These are phyloP conservation scores for Cydia fagiglandana DNA, from an alignment of 1,140 invertebrate genomes.

Conservation along the genomic window DNA sequence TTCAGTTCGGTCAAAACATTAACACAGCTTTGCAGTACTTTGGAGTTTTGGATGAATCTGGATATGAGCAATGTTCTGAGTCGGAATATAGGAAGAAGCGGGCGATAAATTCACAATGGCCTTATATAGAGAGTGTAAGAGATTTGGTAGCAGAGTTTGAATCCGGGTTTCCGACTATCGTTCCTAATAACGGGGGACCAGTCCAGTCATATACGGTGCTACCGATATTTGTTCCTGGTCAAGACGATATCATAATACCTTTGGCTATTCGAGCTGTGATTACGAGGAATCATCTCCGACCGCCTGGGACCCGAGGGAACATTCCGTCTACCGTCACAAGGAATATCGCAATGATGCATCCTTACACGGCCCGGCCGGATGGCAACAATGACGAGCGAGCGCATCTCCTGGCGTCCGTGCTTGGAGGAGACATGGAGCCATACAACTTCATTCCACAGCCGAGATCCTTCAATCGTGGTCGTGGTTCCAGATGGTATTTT, in stretches of 20 bases:
- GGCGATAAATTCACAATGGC: slow-evolving; percentile 20
- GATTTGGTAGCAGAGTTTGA: slow-evolving; percentile 25
- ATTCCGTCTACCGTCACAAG: background rate
- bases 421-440: slow-evolving; percentile 15
- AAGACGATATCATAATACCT: slow-evolving; percentile 13
- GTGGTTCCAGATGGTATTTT: slow-evolving; percentile 22
- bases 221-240: background rate
- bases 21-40: slow-evolving; percentile 2
- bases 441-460: slow-evolving; percentile 23
- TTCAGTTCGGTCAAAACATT: slow-evolving; percentile 13
- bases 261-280: slow-evolving; percentile 23
- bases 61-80: slow-evolving; percentile 13
- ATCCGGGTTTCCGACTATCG: slow-evolving; percentile 12
- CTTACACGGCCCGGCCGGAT: background rate
- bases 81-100: slow-evolving; percentile 7
- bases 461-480: slow-evolving; percentile 5
- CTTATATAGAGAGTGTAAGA: slow-evolving; percentile 8
- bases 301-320: slow-evolving; percentile 14
- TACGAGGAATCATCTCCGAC: background rate
- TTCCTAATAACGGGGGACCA: background rate
- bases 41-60: background rate
- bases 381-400: slow-evolving; percentile 12
- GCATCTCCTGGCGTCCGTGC: background rate
- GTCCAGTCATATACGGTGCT: slow-evolving; percentile 11
- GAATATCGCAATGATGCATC: slow-evolving; percentile 4